Evolutionary conservation across 2,113 vertebrate species (phyloP).

Genomic region (Polypterus senegalus): DNA sequence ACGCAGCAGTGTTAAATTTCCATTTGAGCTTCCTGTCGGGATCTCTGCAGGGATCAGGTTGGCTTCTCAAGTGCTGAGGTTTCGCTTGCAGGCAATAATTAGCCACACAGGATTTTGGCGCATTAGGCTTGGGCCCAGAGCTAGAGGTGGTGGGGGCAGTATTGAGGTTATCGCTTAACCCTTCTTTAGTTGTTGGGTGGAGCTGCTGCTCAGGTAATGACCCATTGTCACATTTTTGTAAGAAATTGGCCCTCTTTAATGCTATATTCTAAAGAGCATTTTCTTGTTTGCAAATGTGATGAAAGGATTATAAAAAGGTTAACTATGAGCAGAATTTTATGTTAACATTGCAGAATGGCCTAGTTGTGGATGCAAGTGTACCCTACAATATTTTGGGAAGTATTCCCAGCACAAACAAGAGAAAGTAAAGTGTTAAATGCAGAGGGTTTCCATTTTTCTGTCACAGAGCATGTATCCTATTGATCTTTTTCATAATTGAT

Average conservation of each 20-base stretch:
- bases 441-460: conserved; percentile 37
- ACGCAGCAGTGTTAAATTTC: conserved; percentile 40
- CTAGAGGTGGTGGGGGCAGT: conserved; percentile 19
- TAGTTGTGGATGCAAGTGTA: too few relatives aligned
- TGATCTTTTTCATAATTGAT: conserved; percentile 80
- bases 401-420: conserved; percentile 15
- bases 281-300: too few relatives aligned
- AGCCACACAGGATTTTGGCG: conserved; percentile 46
- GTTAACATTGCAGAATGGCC: too few relatives aligned
- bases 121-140: conserved; percentile 44
- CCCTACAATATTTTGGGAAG: too few relatives aligned
- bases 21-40: conserved; percentile 35
- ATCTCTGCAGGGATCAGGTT: conserved; percentile 41
- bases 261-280: too few relatives aligned
- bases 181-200: too few relatives aligned
- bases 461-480: conserved; percentile 58
- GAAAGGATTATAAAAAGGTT: too few relatives aligned
- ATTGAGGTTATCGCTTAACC: too few relatives aligned
- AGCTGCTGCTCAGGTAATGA: too few relatives aligned
- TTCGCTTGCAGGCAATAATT: conserved; percentile 46
- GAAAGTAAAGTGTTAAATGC: conserved; percentile 37
- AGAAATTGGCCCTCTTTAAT: too few relatives aligned
- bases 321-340: too few relatives aligned
- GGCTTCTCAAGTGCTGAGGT: conserved; percentile 37
- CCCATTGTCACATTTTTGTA: too few relatives aligned